Evolutionary conservation across 2,797 vertebrate genomes (phyloP).

Genomic region (Merluccius polli): DNA sequence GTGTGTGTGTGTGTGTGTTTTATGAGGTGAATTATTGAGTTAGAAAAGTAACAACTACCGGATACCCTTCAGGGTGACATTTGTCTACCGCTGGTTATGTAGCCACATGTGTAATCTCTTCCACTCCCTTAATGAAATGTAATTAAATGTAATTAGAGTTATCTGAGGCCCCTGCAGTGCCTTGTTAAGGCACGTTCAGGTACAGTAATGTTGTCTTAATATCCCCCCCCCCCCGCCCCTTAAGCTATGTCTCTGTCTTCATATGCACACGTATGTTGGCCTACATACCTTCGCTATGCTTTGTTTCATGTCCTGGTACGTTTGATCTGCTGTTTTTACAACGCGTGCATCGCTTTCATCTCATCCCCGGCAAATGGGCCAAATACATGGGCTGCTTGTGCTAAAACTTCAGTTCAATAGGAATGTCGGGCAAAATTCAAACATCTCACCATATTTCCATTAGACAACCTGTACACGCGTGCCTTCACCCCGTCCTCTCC

Average conservation of each 20-base stretch:
- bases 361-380: not conserved
- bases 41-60: not conserved
- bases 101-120: constrained; percentile 13
- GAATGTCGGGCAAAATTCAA: not conserved
- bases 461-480: not conserved
- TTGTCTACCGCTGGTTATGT: constrained; percentile 8
- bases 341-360: not conserved
- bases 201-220: constrained; percentile 17
- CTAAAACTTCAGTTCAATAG: not conserved
- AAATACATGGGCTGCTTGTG: not conserved
- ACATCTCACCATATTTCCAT: not conserved
- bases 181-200: constrained; percentile 22
- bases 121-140: constrained; percentile 9
- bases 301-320: constrained; percentile 25
- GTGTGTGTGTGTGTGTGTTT: not conserved
- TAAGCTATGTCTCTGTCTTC: not conserved
- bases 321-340: not conserved
- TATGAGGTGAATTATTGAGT: not conserved
- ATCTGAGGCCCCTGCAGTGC: not conserved
- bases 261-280: not conserved
- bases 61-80: not conserved
- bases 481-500: not conserved
- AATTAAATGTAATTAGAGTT: constrained; percentile 16
- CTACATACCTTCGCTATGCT: constrained; percentile 11
- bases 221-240: no score